These are phyloP conservation scores for Hoplodrina blanda DNA, from an alignment of 2,888 invertebrate genomes.

Conservation along the genomic window DNA sequence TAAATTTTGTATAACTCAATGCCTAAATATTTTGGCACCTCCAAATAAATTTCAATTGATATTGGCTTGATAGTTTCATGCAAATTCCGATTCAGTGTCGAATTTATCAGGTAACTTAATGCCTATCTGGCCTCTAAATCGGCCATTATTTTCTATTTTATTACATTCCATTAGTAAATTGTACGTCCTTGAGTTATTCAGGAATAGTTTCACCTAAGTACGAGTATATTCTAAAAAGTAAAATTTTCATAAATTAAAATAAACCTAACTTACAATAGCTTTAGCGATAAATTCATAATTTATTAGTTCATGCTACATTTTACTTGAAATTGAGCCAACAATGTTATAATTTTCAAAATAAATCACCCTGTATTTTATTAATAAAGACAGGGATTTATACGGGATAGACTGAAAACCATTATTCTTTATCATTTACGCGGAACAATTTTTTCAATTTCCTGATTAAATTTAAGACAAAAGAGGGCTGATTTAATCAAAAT, in stretches of 20 bases:
- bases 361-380: slow-evolving; percentile 42
- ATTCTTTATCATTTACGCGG: slow-evolving; percentile 43
- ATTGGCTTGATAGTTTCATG: not conserved
- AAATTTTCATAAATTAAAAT: not conserved
- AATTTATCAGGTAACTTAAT: not conserved
- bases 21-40: not conserved
- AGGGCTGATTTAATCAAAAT: slow-evolving; percentile 39
- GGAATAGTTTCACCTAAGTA: not conserved
- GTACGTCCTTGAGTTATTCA: not conserved
- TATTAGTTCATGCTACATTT: slow-evolving; percentile 22
- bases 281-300: slow-evolving; percentile 27
- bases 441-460: slow-evolving; percentile 56
- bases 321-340: slow-evolving; percentile 29
- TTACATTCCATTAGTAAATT: not conserved
- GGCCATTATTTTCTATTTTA: not conserved
- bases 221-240: not conserved
- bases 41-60: not conserved
- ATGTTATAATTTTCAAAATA: slow-evolving; percentile 20
- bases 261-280: not conserved
- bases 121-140: not conserved
- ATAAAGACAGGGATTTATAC: slow-evolving; percentile 38
- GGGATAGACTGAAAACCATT: slow-evolving; percentile 34
- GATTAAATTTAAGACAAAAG: slow-evolving; percentile 41
- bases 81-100: not conserved
- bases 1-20: no score